These are phyloP conservation scores for Drosophila mulleri DNA, from an alignment of 2,888 invertebrate species.

Conservation along the genomic window DNA sequence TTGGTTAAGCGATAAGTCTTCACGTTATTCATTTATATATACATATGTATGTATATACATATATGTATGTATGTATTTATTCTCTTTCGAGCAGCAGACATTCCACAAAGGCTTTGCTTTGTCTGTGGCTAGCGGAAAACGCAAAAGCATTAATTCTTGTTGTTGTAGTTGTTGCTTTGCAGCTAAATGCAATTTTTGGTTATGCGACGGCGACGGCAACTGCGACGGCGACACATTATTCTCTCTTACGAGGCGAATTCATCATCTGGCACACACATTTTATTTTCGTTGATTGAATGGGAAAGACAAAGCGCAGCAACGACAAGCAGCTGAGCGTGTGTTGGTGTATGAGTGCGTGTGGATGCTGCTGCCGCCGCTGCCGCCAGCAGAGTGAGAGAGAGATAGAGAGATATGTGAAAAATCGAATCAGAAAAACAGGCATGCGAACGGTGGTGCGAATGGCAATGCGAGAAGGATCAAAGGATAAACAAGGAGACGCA, in stretches of 20 bases:
- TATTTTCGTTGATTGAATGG: slow-evolving; percentile 62
- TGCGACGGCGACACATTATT: slow-evolving; percentile 21
- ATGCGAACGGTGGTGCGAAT: slow-evolving; percentile 43
- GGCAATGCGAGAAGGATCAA: slow-evolving; percentile 61
- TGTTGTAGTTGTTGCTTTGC: slow-evolving; percentile 15
- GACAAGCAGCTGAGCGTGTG: slow-evolving; percentile 68
- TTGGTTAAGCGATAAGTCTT: slow-evolving; percentile 48
- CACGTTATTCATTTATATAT: slow-evolving; percentile 34
- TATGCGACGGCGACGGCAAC: slow-evolving; percentile 27
- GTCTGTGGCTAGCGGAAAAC: slow-evolving; percentile 25
- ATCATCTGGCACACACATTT: slow-evolving; percentile 70
- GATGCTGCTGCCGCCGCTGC: slow-evolving; percentile 53
- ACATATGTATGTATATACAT: background rate
- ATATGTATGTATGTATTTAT: slow-evolving; percentile 6
- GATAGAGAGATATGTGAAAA: slow-evolving; percentile 56
- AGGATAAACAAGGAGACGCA: slow-evolving; percentile 72
- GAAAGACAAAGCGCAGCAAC: slow-evolving; percentile 42
- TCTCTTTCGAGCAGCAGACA: slow-evolving; percentile 15
- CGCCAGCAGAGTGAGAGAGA: slow-evolving; percentile 21
- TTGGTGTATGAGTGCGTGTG: slow-evolving; percentile 31
- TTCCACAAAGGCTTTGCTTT: slow-evolving; percentile 49
- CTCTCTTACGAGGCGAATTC: slow-evolving; percentile 31
- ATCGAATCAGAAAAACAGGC: slow-evolving; percentile 74
- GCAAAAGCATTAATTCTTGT: slow-evolving; percentile 31
- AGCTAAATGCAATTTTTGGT: slow-evolving; percentile 50